Base-by-base conservation (phyloP, 2,797 vertebrate species). In the Acanthiza pusilla region DNA sequence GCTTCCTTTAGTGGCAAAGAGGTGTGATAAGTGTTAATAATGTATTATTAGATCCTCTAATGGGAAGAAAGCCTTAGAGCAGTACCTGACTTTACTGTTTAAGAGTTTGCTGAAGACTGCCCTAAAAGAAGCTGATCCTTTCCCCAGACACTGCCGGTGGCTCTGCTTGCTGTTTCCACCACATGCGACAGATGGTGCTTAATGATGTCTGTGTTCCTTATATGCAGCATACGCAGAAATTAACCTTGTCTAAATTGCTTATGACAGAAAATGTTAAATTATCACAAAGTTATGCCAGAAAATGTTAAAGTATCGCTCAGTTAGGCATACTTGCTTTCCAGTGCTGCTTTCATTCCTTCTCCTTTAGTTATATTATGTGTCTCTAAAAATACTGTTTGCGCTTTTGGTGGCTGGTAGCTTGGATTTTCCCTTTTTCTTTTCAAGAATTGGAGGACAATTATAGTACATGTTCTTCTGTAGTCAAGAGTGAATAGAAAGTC, bases 361-460 rank as follows among this genome's bases (percentile, higher is more conserved):
- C 23, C 32, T 89, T 42, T 34, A 42, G 26, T 78, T 88, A 66
- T 65, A 70, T 78, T 70, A 26, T 26, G 8, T 36, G 53, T 40
- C 67, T 91, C 88, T 90, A 82, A 89, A 94, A 95, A 86, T 74
- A 74, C 30, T 12, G 0, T 22, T 79, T 89, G 68, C 1, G 0
- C 68, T 67, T 85, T 60, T 50, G 18, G n/a, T 88, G 68, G 40
- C 47, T 91, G 55, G 38, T 90, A 88, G 68, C 68, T 95, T 91
- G 79, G 60, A 71, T 90, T 81, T 77, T 65, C n/a, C 26, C 71
- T 88, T 92, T 92, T 78, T 43, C 85, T 89, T 95, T 91, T 89
- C 13, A 48, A 84, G 66, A 84, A 77, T 71, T 58, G 72, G 38
- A 92, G 30, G 66, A 79, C 63, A 60, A 77, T 85, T 86, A 57